These are phyloP conservation scores for Ara ararauna DNA, from an alignment of 2,797 vertebrate genomes.

Conservation along the genomic window DNA sequence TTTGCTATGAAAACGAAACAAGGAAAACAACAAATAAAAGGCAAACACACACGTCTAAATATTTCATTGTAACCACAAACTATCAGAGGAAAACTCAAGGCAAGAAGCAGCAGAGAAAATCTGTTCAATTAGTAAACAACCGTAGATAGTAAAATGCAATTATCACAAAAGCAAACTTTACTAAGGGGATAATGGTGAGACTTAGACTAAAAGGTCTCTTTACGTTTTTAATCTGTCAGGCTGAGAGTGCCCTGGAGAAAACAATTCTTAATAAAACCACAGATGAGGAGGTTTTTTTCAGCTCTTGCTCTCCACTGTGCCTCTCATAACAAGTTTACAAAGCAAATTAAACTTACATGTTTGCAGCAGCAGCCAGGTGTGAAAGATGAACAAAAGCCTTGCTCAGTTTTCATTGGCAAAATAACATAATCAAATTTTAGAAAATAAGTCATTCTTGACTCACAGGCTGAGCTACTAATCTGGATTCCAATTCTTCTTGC, in stretches of 20 bases:
- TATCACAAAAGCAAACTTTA: constrained; percentile 78
- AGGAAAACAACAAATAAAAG: neutral
- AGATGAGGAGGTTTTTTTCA: constrained; percentile 64
- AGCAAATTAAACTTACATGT: constrained; percentile 59
- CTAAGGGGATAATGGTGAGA: constrained; percentile 74
- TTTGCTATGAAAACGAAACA: neutral
- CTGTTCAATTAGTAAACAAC: constrained; percentile 74
- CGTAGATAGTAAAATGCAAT: constrained; percentile 70
- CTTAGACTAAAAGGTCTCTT: constrained; percentile 74
- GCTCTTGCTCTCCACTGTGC: constrained; percentile 18
- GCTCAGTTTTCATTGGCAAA: constrained; percentile 28
- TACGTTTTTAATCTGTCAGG: constrained; percentile 74
- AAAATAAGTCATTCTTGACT: constrained; percentile 33
- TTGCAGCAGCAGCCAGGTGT: constrained; percentile 55
- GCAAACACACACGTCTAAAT: neutral
- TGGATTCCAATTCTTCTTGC: neutral
- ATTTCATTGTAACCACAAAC: constrained; percentile 58
- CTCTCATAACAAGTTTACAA: constrained; percentile 60
- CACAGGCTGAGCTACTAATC: constrained; percentile 2
- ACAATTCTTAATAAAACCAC: constrained; percentile 72
- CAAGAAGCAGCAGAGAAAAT: constrained; percentile 67
- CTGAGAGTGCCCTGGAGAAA: constrained; percentile 69
- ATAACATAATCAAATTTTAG: constrained; percentile 40
- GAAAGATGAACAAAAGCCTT: constrained; percentile 54
- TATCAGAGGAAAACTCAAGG: constrained; percentile 58